Evolutionary conservation across 1,140 invertebrate species (phyloP), one percentile per base, ranked within the genome.

Genomic region (Contarinia nasturtii): DNA sequence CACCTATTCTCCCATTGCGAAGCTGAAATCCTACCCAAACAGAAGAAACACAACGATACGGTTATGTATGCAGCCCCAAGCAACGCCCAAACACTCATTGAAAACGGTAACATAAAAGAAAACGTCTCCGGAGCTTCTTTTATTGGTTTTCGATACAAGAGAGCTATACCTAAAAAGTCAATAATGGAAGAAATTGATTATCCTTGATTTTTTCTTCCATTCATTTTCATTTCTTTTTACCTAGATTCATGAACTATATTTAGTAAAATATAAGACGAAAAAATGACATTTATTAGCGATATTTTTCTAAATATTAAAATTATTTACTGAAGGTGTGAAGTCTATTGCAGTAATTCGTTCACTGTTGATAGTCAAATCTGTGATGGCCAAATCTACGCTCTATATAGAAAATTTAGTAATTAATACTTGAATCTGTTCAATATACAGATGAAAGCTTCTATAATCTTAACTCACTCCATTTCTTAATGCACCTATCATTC

Each of bases 191-290:
- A n/a, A 36, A 36, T 10, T 36, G n/a, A 8, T 36, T 36, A 8
- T 36, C 8, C 34, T 36, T 36, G 8, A 36, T n/a, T n/a, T n/a
- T n/a, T n/a, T n/a, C n/a, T n/a, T n/a, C n/a, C n/a, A n/a, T n/a
- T n/a, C n/a, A n/a, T n/a, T n/a, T n/a, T n/a, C n/a, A n/a, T n/a
- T n/a, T n/a, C n/a, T n/a, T n/a, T n/a, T n/a, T 48, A 49, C 71
- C 87, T 43, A 91, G 67, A 61, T 86, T 87, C 86, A 93, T 90
- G 54, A 91, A 93, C n/a, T n/a, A n/a, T n/a, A n/a, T n/a, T n/a
- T n/a, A n/a, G n/a, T n/a, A n/a, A n/a, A n/a, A n/a, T n/a, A n/a
- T n/a, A n/a, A n/a, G n/a, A n/a, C n/a, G n/a, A n/a, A n/a, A n/a
- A n/a, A n/a, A n/a, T n/a, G n/a, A n/a, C n/a, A n/a, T n/a, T n/a